Percentiles rank a stretch among this genome's conserved stretches.
Conservation (phyloP, 2,888 invertebrate genomes). For the Drosophila setosimentum region DNA sequence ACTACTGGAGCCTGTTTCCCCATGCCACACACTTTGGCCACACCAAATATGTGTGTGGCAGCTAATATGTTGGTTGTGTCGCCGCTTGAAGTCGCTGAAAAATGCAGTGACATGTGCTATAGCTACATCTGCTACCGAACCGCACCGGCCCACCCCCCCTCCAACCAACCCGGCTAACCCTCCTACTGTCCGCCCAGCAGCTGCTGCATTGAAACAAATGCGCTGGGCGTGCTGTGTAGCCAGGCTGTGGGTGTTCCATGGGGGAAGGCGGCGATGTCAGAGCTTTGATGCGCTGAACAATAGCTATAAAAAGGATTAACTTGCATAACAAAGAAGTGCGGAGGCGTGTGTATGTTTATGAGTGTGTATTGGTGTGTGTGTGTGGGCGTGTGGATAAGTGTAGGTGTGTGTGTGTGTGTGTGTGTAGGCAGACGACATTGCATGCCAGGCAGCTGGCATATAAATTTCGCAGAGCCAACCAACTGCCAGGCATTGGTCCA, state of each 20-base stretch:
- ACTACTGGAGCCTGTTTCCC: slow-evolving; percentile 8
- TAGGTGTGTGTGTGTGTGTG: background rate
- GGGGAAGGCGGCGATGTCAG: slow-evolving; percentile 35
- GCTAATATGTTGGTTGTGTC: slow-evolving; percentile 78
- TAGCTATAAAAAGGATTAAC: slow-evolving; percentile 80
- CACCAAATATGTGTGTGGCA: slow-evolving; percentile 60
- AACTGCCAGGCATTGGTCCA: slow-evolving; percentile 69
- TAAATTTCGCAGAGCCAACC: slow-evolving; percentile 70
- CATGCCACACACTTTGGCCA: slow-evolving; percentile 15
- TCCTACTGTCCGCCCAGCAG: slow-evolving; percentile 2
- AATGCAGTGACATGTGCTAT: slow-evolving; percentile 80
- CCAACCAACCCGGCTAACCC: background rate
- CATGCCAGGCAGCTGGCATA: slow-evolving; percentile 62
- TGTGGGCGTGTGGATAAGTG: slow-evolving; percentile 2
- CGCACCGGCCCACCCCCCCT: too few species aligned
- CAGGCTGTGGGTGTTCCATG: background rate
- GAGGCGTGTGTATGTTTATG: slow-evolving; percentile 14
- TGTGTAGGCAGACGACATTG: slow-evolving; percentile 42
- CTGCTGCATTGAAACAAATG: slow-evolving; percentile 69
- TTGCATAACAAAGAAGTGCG: slow-evolving; percentile 76
- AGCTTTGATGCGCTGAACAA: slow-evolving; percentile 77
- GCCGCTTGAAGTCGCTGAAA: slow-evolving; percentile 73
- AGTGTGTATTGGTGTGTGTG: background rate
- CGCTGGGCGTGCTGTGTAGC: slow-evolving; percentile 56
- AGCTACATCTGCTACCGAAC: slow-evolving; percentile 47